Percentiles rank a stretch among this genome's conserved stretches.
Evolutionary conservation across 2,888 invertebrate species (phyloP).

Genomic region (Cerastis rubricosa): DNA sequence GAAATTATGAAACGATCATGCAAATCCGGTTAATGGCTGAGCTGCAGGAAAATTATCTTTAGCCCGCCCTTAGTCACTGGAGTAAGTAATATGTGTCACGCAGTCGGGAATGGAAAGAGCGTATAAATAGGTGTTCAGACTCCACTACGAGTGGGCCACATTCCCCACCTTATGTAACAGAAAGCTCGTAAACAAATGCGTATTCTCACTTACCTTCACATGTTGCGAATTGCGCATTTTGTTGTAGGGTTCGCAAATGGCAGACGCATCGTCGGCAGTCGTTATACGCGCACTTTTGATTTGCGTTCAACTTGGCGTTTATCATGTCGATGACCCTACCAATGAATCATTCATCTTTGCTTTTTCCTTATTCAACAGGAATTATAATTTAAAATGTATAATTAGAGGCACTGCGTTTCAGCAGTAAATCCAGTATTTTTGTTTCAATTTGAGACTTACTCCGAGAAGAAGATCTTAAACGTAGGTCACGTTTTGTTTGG

Average conservation of each 20-base stretch:
- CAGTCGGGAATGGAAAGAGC: slow-evolving; percentile 84
- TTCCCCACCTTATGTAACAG: slow-evolving; percentile 83
- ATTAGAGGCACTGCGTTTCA: background rate
- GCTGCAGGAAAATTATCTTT: slow-evolving; percentile 78
- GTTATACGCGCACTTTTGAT: slow-evolving; percentile 33
- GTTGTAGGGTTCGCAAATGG: slow-evolving; percentile 60
- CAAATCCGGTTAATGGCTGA: slow-evolving; percentile 65
- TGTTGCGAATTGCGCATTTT: slow-evolving; percentile 68
- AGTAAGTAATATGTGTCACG: slow-evolving; percentile 85
- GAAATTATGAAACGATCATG: slow-evolving; percentile 59
- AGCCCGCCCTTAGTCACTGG: slow-evolving; percentile 82
- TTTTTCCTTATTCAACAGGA: slow-evolving; percentile 50
- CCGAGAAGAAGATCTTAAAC: slow-evolving; percentile 5
- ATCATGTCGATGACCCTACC: slow-evolving; percentile 57
- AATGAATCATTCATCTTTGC: slow-evolving; percentile 49
- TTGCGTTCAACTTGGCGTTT: slow-evolving; percentile 24
- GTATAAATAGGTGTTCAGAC: slow-evolving; percentile 84
- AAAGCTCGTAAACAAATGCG: slow-evolving; percentile 85
- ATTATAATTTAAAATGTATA: slow-evolving; percentile 17
- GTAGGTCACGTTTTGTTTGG: slow-evolving; percentile 24
- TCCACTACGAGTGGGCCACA: slow-evolving; percentile 78
- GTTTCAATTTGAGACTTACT: slow-evolving; percentile 1
- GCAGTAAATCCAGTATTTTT: slow-evolving; percentile 1
- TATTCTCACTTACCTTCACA: slow-evolving; percentile 70
- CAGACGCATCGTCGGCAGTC: slow-evolving; percentile 53